phyloP scores from a whole-genome alignment of 53 echinoderm and acorn worm genomes.

The Temnopleurus reevesii region DNA sequence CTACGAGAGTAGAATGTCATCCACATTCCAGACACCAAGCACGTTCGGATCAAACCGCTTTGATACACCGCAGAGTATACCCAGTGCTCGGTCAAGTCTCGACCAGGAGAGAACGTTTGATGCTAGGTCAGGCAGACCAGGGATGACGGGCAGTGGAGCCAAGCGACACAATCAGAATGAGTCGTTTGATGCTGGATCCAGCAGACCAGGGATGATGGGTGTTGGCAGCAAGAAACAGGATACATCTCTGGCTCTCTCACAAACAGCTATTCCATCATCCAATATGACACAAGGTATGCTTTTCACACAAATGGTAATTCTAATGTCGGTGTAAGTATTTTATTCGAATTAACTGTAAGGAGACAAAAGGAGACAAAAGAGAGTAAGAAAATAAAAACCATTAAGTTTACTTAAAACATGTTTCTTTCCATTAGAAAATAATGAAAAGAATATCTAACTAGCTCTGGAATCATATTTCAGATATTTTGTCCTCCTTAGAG shows the following conservation, averaged over 20 bases:
- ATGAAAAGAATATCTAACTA: too few species aligned
- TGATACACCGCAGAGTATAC: constrained; percentile 9
- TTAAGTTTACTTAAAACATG: too few species aligned
- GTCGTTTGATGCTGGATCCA: neutral
- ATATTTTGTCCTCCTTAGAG: too few species aligned
- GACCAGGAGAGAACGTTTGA: neutral
- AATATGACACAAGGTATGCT: neutral
- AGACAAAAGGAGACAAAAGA: too few species aligned
- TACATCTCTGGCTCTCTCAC: neutral
- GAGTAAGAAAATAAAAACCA: too few species aligned
- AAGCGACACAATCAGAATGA: neutral
- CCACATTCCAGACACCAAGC: neutral
- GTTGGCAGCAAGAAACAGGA: neutral
- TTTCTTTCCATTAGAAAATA: too few species aligned
- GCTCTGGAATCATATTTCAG: too few species aligned
- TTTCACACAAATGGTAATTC: too few species aligned
- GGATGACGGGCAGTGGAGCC: constrained; percentile 2
- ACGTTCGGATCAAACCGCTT: neutral
- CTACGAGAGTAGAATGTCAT: neutral
- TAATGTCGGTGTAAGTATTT: too few species aligned
- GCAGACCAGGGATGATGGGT: constrained; percentile 36
- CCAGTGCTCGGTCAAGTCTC: neutral
- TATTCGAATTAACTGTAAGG: too few species aligned
- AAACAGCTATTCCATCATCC: neutral
- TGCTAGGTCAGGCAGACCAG: neutral